Percentiles rank a stretch among this genome's conserved stretches.
Evolutionary conservation across 2,797 vertebrate species (phyloP).

Genomic region (Lemur catta): DNA sequence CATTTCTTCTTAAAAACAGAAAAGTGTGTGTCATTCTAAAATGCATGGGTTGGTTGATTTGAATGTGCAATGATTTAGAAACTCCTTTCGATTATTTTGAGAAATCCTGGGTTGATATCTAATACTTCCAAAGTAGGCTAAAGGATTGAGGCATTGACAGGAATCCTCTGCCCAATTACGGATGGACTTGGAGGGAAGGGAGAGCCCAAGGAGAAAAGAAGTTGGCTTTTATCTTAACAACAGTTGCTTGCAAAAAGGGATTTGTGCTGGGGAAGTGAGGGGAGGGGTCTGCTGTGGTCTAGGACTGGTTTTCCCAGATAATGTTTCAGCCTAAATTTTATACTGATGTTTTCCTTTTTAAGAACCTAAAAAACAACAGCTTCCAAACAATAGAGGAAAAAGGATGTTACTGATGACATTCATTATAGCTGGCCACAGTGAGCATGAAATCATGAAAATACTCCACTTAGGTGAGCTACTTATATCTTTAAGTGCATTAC

Average conservation of each 20-base stretch:
- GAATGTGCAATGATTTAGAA: not conserved
- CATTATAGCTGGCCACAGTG: not conserved
- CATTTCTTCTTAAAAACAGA: not conserved
- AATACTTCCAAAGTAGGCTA: not conserved
- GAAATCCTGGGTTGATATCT: not conserved
- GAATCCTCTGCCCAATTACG: not conserved
- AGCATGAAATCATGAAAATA: not conserved
- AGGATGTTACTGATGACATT: not conserved
- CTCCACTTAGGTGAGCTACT: not conserved
- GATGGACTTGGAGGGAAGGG: not conserved
- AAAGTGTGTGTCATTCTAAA: not conserved
- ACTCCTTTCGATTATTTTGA: not conserved
- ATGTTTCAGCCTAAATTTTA: not conserved
- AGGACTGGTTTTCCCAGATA: not conserved
- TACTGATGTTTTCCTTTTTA: not conserved
- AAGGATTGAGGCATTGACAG: not conserved
- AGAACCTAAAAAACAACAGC: not conserved
- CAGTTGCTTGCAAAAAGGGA: not conserved
- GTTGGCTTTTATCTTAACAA: not conserved
- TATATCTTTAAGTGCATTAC: not conserved
- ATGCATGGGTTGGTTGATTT: not conserved
- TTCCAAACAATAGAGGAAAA: not conserved
- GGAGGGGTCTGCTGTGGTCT: fast-evolving
- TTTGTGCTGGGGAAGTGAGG: not conserved
- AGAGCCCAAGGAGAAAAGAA: not conserved